phyloP scores from a whole-genome alignment of 2,888 invertebrate genomes.

The Gnatocerus cornutus region DNA sequence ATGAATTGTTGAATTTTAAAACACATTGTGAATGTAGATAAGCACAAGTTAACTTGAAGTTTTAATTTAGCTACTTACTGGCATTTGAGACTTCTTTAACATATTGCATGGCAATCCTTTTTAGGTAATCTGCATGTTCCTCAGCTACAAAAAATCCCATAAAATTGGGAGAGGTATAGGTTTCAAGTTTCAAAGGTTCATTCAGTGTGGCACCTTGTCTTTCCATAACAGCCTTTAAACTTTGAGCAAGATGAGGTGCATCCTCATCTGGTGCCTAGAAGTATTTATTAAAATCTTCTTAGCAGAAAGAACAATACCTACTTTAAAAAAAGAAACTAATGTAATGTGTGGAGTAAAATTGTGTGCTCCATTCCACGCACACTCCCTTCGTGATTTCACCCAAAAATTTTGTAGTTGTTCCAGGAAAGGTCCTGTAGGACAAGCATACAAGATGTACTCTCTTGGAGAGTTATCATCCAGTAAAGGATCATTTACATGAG shows the following conservation, averaged over 20 bases:
- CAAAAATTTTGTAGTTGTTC: conserved; percentile 85
- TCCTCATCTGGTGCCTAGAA: conserved; percentile 83
- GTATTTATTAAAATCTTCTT: neutral
- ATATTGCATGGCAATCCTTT: conserved; percentile 85
- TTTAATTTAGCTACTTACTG: conserved; percentile 73
- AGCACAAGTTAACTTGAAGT: conserved; percentile 7
- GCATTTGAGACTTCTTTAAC: conserved; percentile 85
- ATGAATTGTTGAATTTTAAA: too few relatives aligned
- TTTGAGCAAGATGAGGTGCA: conserved; percentile 79
- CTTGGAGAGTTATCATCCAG: conserved; percentile 85
- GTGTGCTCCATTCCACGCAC: conserved; percentile 93
- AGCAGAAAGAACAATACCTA: conserved; percentile 63
- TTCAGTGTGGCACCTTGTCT: conserved; percentile 79
- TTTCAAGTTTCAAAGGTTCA: conserved; percentile 82
- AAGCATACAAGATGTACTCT: conserved; percentile 91
- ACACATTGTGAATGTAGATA: neutral
- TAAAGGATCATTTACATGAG: conserved; percentile 89
- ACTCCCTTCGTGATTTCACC: conserved; percentile 81
- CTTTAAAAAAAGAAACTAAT: conserved; percentile 91
- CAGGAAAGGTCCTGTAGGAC: conserved; percentile 85
- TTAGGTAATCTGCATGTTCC: conserved; percentile 86
- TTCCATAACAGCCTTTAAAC: conserved; percentile 84
- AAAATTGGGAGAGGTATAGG: conserved; percentile 90
- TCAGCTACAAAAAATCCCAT: conserved; percentile 93
- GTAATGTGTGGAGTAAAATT: conserved; percentile 94